Evolutionary conservation across 1,140 invertebrate genomes (phyloP).

Genomic region (Theocolax elegans): DNA sequence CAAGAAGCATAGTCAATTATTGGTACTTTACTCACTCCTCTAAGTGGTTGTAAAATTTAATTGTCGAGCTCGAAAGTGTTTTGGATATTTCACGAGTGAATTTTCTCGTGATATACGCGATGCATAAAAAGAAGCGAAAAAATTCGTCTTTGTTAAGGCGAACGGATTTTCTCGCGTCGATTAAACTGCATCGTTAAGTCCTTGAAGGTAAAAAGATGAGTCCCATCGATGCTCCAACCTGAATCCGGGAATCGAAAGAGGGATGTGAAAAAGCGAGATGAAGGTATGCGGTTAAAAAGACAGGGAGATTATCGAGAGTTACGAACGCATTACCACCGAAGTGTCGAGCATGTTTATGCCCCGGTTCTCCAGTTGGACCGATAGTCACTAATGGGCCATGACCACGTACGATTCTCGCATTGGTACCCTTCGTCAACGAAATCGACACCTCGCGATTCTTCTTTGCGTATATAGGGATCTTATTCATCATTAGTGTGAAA

Average conservation of each 20-base stretch:
- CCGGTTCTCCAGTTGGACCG: slow-evolving; percentile 49
- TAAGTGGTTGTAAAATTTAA: not conserved
- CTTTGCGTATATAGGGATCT: too few relatives aligned
- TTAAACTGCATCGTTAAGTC: too few relatives aligned
- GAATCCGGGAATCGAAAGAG: not conserved
- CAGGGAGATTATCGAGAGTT: slow-evolving; percentile 55
- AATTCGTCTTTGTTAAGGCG: too few relatives aligned
- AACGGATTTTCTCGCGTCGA: too few relatives aligned
- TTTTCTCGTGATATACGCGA: not conserved
- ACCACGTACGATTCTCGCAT: slow-evolving; percentile 39
- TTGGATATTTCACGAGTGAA: not conserved
- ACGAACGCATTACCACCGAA: slow-evolving; percentile 59
- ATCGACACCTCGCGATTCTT: too few relatives aligned
- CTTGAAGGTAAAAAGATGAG: not conserved
- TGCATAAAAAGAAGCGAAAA: too few relatives aligned
- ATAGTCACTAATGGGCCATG: slow-evolving; percentile 60
- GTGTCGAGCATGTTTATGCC: slow-evolving; percentile 61
- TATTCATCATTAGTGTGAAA: too few relatives aligned
- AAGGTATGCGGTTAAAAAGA: slow-evolving; percentile 20
- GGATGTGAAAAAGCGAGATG: not conserved
- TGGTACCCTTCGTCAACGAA: not conserved
- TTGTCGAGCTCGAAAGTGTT: not conserved
- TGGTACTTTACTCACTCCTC: not conserved
- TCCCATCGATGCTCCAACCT: too few relatives aligned
- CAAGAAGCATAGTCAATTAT: not conserved